A percentile compares a stretch with the other conserved stretches of the same genome.
Conservation (phyloP, 2,888 invertebrate species). For the Cantharis nigra region DNA sequence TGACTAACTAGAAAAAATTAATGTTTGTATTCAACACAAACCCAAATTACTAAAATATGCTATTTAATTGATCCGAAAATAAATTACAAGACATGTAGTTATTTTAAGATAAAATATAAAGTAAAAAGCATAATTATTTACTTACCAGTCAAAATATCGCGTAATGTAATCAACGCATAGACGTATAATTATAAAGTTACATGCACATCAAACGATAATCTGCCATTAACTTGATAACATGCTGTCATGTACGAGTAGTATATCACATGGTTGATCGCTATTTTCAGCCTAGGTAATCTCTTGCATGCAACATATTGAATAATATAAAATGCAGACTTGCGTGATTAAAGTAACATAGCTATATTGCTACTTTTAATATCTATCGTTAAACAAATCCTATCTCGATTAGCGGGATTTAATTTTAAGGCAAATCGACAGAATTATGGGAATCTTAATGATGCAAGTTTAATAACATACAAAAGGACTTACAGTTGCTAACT, state of each 20-base stretch:
- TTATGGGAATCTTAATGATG: slow-evolving; percentile 9
- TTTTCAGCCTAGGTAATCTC: slow-evolving; percentile 26
- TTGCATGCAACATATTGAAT: slow-evolving; percentile 25
- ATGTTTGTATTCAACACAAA: neutral
- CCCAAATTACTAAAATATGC: neutral
- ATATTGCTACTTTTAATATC: neutral
- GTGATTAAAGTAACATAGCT: slow-evolving; percentile 14
- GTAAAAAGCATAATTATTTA: neutral
- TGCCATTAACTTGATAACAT: slow-evolving; percentile 29
- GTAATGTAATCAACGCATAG: slow-evolving; percentile 7
- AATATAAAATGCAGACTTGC: slow-evolving; percentile 17
- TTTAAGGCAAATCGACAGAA: slow-evolving; percentile 3
- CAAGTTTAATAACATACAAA: slow-evolving; percentile 15
- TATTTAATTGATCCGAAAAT: neutral
- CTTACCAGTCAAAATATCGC: slow-evolving; percentile 3
- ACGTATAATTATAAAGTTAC: slow-evolving; percentile 26
- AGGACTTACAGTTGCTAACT: neutral
- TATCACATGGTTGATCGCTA: slow-evolving; percentile 23
- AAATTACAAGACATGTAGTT: neutral
- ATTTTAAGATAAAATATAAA: neutral
- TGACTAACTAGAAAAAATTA: neutral
- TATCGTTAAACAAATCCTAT: neutral
- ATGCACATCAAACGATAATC: slow-evolving; percentile 25
- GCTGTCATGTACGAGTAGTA: slow-evolving; percentile 26
- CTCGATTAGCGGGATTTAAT: slow-evolving; percentile 10